These are phyloP conservation scores for Euzophera pinguis DNA, from an alignment of 2,888 invertebrate genomes.

Conservation along the genomic window DNA sequence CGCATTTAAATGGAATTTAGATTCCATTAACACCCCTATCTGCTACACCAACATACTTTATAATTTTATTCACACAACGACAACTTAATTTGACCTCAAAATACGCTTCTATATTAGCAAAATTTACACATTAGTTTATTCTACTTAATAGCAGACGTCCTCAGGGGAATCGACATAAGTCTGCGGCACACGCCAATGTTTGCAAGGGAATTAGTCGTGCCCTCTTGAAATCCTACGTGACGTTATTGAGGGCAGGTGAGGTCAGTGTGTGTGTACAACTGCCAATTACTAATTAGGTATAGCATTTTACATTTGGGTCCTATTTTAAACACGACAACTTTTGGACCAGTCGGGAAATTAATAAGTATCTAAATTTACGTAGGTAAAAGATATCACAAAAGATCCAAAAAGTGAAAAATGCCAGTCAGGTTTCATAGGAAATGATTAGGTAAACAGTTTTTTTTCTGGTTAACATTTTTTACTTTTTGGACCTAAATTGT, in stretches of 20 bases:
- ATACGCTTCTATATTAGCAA: neutral
- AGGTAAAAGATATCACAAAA: too few species aligned
- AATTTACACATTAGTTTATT: neutral
- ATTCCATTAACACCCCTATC: too few species aligned
- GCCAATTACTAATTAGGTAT: neutral
- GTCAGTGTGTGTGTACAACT: neutral
- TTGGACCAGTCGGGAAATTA: neutral
- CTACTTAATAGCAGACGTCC: neutral
- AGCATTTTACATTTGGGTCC: neutral
- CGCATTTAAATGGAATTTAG: too few species aligned
- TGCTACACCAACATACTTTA: too few species aligned
- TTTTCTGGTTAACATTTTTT: too few species aligned
- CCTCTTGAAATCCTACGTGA: constrained; percentile 10
- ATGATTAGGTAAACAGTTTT: too few species aligned
- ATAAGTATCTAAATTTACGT: neutral
- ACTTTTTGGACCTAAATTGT: too few species aligned
- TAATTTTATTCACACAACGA: too few species aligned
- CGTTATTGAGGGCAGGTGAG: constrained; percentile 9
- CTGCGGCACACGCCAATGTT: constrained; percentile 9
- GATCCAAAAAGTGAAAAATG: too few species aligned
- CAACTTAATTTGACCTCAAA: too few species aligned
- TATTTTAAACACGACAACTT: neutral
- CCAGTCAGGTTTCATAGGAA: too few species aligned
- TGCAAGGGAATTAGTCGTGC: constrained; percentile 9
- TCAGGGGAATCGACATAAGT: neutral